Evolutionary conservation across 2,797 vertebrate species (phyloP), one percentile per base, ranked within the genome.

Genomic region (Oreortyx pictus): DNA sequence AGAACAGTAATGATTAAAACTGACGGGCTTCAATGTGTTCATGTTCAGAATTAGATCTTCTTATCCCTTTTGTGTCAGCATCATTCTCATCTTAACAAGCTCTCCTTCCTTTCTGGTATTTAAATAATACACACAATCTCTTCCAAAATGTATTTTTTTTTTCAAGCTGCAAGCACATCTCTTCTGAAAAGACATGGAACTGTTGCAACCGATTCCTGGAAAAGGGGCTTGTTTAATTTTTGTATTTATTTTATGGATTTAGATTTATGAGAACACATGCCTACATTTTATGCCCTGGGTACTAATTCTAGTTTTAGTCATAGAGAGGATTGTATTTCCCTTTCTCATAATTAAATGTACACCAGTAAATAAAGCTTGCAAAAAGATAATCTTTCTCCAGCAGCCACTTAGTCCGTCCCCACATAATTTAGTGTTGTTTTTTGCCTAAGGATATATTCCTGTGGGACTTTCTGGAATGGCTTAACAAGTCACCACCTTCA

Each of bases 61-160:
- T 93, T 89, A 88, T 47, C 24, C 79, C 31, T 62, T 93, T 77
- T 73, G 6, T 88, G 74, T 89, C 81, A 93, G 57, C 77, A 88
- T 56, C 24, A 49, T 82, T 88, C 77, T 90, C 92, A 85, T 64
- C 43, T 78, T 93, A 85, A 89, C 37, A 85, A 94, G 66, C 70
- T 88, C 0, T 0, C 43, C 24, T 93, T 89, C 60, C 77, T 91
- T 33, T 37, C 44, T 67, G 39, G 24, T 76, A 66, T 89, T 92
- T 70, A 88, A 94, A 66, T 79, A 93, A 92, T 43, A 71, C n/a
- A 84, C 77, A 59, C 60, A 73, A 39, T 92, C 59, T 25, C 71
- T 86, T 39, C 54, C 31, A 71, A 90, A 84, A 22, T n/a, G 6
- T 8, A 14, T 64, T 59, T 37, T 52, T 35, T 74, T 80, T 74